Percentiles rank a stretch among this genome's conserved stretches.
These are phyloP conservation scores for Odontesthes bonariensis DNA, from an alignment of 2,113 vertebrate species.

Conservation along the genomic window DNA sequence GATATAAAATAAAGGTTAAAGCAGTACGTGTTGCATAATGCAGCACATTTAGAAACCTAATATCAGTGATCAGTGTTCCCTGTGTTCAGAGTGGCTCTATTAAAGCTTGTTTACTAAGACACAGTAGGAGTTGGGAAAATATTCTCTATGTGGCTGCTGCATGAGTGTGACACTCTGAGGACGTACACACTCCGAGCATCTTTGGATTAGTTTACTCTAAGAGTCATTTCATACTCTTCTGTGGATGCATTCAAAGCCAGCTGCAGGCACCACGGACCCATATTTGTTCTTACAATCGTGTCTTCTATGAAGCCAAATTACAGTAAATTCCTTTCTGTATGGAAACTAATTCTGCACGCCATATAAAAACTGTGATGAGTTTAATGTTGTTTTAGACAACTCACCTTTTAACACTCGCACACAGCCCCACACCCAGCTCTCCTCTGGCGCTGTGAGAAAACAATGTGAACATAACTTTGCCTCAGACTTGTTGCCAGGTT, in stretches of 20 bases:
- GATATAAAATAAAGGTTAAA: slow-evolving; percentile 32
- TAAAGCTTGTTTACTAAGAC: background rate
- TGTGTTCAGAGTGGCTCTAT: slow-evolving; percentile 2
- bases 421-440: too few species aligned
- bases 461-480: too few species aligned
- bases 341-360: too few species aligned
- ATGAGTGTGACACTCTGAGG: slow-evolving; percentile 20
- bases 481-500: background rate
- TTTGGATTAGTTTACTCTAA: slow-evolving; percentile 23
- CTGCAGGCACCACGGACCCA: background rate
- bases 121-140: slow-evolving; percentile 13
- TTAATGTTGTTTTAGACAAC: background rate
- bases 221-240: background rate
- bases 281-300: background rate
- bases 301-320: background rate
- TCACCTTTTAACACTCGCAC: background rate
- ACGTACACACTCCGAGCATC: slow-evolving; percentile 10
- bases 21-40: background rate
- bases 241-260: too few species aligned
- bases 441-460: too few species aligned
- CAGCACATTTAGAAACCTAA: background rate
- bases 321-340: background rate
- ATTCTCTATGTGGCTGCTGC: slow-evolving; percentile 12
- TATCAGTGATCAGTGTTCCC: background rate
- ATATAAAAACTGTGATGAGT: too few species aligned